Evolutionary conservation across 53 echinoderm and acorn worm species (phyloP).

Genomic region (Holothuria scabra): DNA sequence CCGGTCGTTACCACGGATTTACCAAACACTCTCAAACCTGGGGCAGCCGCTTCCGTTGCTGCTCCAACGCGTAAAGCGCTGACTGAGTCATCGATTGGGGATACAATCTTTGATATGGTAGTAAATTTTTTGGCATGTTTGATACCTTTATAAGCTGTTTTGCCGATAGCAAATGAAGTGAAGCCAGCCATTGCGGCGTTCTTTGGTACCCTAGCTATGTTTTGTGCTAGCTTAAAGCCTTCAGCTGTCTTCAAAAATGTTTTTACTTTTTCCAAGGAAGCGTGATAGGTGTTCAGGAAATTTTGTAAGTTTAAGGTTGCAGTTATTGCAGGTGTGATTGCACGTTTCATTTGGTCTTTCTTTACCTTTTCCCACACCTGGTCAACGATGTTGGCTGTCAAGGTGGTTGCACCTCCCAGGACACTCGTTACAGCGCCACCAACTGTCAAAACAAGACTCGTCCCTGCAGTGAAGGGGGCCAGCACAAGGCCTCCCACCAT

Average conservation of each 20-base stretch:
- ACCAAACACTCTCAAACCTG: conserved; percentile 1
- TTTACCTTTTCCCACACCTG: background rate
- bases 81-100: background rate
- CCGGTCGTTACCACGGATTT: background rate
- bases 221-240: background rate
- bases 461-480: background rate
- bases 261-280: background rate
- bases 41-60: background rate
- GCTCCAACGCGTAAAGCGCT: background rate
- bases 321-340: background rate
- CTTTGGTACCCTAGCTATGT: background rate
- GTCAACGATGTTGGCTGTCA: background rate
- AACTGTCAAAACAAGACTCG: background rate
- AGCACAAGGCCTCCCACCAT: background rate
- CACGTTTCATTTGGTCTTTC: background rate
- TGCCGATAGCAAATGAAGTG: background rate
- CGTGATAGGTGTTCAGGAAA: background rate
- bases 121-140: background rate
- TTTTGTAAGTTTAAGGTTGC: background rate
- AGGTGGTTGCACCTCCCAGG: background rate
- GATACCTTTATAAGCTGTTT: background rate
- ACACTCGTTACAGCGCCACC: conserved; percentile 4
- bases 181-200: background rate
- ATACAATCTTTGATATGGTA: background rate
- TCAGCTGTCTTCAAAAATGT: background rate